Conservation (phyloP, 2,888 invertebrate species). For the Stegophylla sp. region DNA sequence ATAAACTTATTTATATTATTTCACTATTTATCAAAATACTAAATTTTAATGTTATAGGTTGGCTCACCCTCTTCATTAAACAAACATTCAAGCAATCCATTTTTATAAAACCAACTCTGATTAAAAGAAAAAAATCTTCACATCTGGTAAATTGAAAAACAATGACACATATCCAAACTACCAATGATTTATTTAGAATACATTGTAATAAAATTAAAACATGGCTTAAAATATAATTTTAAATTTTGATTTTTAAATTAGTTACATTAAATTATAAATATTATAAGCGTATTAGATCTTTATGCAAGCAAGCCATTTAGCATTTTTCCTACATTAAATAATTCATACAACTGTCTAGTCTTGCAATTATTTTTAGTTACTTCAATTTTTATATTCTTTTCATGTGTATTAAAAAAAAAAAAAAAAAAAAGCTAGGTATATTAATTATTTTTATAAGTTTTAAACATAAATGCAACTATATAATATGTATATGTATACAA, state of each 20-base stretch:
- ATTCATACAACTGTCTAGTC: conserved; percentile 50
- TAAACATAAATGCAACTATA: not conserved
- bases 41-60: conserved; percentile 23
- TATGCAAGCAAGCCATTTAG: not conserved
- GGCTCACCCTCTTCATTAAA: conserved; percentile 34
- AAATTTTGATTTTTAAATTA: not conserved
- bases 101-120: conserved; percentile 34
- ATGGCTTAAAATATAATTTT: conserved; percentile 3
- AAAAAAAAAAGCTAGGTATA: too few species aligned
- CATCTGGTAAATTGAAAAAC: conserved; percentile 7
- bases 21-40: not conserved
- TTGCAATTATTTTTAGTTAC: conserved; percentile 50
- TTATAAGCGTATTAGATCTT: conserved; percentile 30
- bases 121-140: not conserved
- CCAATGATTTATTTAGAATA: not conserved
- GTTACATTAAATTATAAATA: not conserved
- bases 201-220: conserved; percentile 2
- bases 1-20: not conserved
- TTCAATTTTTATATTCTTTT: conserved; percentile 36
- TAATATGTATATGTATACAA: not conserved
- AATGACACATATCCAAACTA: not conserved
- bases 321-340: conserved; percentile 40
- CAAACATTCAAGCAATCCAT: conserved; percentile 56
- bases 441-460: conserved; percentile 33
- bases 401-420: not conserved